These are phyloP conservation scores for Ispidina picta DNA, from an alignment of 2,797 vertebrate species.

Conservation along the genomic window DNA sequence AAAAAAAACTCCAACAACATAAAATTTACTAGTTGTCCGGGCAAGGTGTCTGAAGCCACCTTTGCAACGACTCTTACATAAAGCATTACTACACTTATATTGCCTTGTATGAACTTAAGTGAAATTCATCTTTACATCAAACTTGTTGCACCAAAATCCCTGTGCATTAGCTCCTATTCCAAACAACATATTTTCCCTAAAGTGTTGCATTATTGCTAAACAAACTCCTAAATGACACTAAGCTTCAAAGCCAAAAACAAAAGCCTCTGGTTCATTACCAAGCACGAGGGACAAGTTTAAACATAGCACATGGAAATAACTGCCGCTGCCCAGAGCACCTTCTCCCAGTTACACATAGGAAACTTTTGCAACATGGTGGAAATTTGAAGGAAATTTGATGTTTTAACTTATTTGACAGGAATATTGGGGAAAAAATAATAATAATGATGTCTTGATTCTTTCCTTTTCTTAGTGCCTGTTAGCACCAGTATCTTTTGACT, in stretches of 20 bases:
- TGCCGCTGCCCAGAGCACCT: neutral
- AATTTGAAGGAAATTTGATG: neutral
- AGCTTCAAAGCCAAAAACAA: neutral
- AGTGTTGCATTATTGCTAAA: neutral
- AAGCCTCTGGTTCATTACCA: neutral
- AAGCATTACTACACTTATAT: neutral
- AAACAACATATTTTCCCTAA: neutral
- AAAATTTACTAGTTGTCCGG: neutral
- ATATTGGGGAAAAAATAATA: accelerated
- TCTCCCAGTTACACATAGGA: neutral
- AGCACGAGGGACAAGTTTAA: neutral
- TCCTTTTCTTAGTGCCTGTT: neutral
- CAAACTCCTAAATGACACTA: neutral
- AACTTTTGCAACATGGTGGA: neutral
- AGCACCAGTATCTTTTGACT: neutral
- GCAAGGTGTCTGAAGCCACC: neutral
- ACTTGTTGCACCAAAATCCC: neutral
- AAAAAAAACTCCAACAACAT: neutral
- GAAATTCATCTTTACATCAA: neutral
- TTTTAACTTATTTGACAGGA: neutral
- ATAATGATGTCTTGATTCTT: neutral
- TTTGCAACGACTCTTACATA: neutral
- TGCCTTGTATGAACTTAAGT: neutral
- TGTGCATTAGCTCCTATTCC: neutral
- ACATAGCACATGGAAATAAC: neutral